Conservation (phyloP, 2,888 invertebrate genomes). For the Rhaphigaster nebulosa region DNA sequence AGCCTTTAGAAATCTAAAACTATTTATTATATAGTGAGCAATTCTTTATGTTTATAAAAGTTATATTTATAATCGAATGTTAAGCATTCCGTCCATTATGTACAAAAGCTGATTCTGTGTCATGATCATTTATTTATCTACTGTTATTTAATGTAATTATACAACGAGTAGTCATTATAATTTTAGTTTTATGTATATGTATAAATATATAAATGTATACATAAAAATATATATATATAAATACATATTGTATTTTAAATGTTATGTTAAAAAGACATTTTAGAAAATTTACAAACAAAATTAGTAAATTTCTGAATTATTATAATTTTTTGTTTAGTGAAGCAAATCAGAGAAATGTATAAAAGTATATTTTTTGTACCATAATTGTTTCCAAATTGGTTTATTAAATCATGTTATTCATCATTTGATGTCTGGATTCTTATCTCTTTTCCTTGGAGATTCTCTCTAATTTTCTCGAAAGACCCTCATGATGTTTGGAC, state of each 20-base stretch:
- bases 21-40: conserved; percentile 49
- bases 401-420: conserved; percentile 45
- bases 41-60: conserved; percentile 41
- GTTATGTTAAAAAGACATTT: conserved; percentile 27
- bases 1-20: conserved; percentile 40
- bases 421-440: not conserved
- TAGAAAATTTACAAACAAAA: conserved; percentile 22
- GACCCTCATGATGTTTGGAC: not conserved
- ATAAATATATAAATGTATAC: conserved; percentile 31
- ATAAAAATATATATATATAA: conserved; percentile 37
- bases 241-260: conserved; percentile 38
- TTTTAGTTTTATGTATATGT: conserved; percentile 32
- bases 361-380: conserved; percentile 49
- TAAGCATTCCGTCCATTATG: conserved; percentile 61
- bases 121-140: conserved; percentile 44
- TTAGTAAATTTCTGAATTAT: not conserved
- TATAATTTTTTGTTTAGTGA: conserved; percentile 10
- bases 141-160: conserved; percentile 49
- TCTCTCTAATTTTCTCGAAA: not conserved
- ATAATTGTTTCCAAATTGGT: conserved; percentile 41
- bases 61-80: conserved; percentile 31
- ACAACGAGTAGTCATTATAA: conserved; percentile 49
- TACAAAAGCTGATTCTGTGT: conserved; percentile 57
- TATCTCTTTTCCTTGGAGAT: not conserved
- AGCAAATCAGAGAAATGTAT: conserved; percentile 26